Base-by-base conservation (phyloP, 64 coral and sea anemone genomes). In the Orbicella faveolata region DNA sequence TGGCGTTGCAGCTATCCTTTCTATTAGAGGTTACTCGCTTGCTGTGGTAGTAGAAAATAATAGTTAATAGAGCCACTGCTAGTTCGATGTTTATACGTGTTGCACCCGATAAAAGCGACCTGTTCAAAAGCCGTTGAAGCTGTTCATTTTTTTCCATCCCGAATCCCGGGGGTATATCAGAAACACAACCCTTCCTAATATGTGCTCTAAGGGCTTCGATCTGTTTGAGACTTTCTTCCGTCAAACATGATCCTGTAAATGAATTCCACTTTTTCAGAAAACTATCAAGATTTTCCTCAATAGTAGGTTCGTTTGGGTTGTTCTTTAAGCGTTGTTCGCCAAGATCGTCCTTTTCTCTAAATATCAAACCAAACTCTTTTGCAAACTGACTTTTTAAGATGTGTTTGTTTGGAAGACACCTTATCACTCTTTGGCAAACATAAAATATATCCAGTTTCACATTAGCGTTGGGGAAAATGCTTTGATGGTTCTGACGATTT, bases 131-230 rank as follows among this genome's bases (percentile, higher is more conserved):
- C 6, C 83, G 61, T 57, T 92, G 90, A 0, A 92, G 63, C 61
- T 87, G 90, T 80, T 92, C 77, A 77, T 93, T 89, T 66, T 77
- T 81, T 67, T 93, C 92, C 9, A 77, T 89, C 25, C 92, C 87
- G 34, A 21, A 77, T 33, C 92, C 86, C 23, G 92, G 67, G 5
- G 86, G 92, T 21, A 93, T 93, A 16, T 13, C 21, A 9, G 85
- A 88, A 0, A 93, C 23, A 36, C 86, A 93, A 39, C 92, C 92
- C 61, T 83, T 93, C 39, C 23, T 59, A 2, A 84, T 89, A 23
- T 89, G 92, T 20, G 0, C 1, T 4, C 25, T 57, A 0, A 93
- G 68, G 19, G 70, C 77, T 20, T 88, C 51, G 6, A 80, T 80
- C 53, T 92, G 36, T n/a, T 55, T 68, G 51, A 30, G 63, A 76